A percentile compares a stretch with the other conserved stretches of the same genome.
Evolutionary conservation across 1,140 invertebrate genomes (phyloP).

Genomic region (Cyclargus thomasi): DNA sequence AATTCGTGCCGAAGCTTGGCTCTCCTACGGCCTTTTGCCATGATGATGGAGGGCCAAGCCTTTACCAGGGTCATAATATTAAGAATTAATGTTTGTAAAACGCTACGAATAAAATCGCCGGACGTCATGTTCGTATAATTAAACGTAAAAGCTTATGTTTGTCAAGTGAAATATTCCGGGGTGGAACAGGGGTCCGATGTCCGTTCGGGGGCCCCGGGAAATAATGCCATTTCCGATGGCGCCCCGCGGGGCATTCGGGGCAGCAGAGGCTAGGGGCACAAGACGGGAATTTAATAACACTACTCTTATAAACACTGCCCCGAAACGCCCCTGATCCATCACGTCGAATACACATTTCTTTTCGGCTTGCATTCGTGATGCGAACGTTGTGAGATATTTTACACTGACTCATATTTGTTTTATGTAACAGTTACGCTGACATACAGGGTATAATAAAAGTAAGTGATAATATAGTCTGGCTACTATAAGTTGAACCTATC

Average conservation of each 20-base stretch:
- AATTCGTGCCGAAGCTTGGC: no score
- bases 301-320: conserved; percentile 41
- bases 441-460: no score
- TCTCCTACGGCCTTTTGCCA: no score
- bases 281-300: conserved; percentile 69
- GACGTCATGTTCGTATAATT: conserved; percentile 27
- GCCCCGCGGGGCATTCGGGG: conserved; percentile 58
- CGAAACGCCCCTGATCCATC: conserved; percentile 17
- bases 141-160: conserved; percentile 47
- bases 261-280: conserved; percentile 57
- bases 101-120: not conserved
- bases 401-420: no score
- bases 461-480: no score
- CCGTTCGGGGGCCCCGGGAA: conserved; percentile 54
- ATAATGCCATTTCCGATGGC: conserved; percentile 71
- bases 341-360: not conserved
- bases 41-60: no score
- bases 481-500: no score
- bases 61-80: no score
- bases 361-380: no score
- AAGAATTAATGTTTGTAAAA: not conserved
- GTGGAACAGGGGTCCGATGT: conserved; percentile 53
- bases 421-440: no score
- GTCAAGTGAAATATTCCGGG: conserved; percentile 49
- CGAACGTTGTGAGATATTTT: no score